Evolutionary conservation across 1,140 invertebrate species (phyloP), one percentile per base, ranked within the genome.

Genomic region (Microplitis demolitor): DNA sequence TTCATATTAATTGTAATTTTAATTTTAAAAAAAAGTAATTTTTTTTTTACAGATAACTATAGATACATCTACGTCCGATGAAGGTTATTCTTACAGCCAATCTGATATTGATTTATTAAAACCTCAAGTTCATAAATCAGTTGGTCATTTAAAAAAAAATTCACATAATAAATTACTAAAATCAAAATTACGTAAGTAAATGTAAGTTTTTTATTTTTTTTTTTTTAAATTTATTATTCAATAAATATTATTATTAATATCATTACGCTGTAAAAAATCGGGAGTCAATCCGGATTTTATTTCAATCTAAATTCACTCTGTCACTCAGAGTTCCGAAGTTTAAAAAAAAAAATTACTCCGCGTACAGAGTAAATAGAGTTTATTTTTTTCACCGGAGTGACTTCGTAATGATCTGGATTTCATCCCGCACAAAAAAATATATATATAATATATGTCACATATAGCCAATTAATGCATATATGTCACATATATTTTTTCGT

Each of bases 141-240:
- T 66, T 63, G 60, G 5, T 69, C 76, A 37, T 3, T 63, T 71
- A 16, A 77, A 62, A 33, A 13, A 45, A 54, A 45, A 63, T 54
- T 62, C 2, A 58, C 37, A 35, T 31, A 69, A 13, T 51, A 72
- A 68, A 11, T 67, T 51, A 62, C 14, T 67, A 33, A 61, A 79
- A 63, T 67, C 78, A 73, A 84, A 84, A 84, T 85, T 82, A 84
- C 82, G 83, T 84, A 84, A 85, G 85, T 86, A 45, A 80, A 84
- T 80, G 83, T 83, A 85, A 86, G 83, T 50, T 51, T 31, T 31
- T 60, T 69, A 24, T 16, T 69, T 53, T 60, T 39, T 58, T 61
- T 6, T 9, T 11, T 8, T 45, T 37, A 2, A 13, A 5, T 14
- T 45, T 13, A 62, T 5, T 13, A 2, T 11, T 24, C 6, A 16